Conservation (phyloP, 2,113 vertebrate genomes). For the Mus musculus region DNA sequence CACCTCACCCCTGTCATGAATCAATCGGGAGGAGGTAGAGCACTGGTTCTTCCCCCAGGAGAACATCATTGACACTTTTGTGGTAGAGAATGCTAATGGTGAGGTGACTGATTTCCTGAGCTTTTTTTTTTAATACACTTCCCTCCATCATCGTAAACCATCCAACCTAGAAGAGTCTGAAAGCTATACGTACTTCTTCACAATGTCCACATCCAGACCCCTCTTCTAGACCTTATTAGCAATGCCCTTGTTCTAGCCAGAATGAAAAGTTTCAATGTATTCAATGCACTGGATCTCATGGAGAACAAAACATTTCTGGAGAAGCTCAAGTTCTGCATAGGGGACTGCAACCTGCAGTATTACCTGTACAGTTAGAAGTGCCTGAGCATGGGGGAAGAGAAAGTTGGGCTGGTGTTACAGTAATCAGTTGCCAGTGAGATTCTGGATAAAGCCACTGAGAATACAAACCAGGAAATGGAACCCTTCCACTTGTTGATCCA, state of each 20-base stretch:
- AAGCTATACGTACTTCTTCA: constrained; percentile 98
- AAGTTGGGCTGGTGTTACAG: constrained; percentile 98
- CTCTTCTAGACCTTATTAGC: constrained; percentile 97
- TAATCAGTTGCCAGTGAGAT: constrained; percentile 87
- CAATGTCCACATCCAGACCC: constrained; percentile 96
- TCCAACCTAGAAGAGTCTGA: constrained; percentile 97
- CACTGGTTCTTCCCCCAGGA: constrained; percentile 98
- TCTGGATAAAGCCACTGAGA: constrained; percentile 85
- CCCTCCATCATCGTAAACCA: constrained; percentile 99
- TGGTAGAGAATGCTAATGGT: constrained; percentile 93
- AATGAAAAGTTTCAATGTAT: constrained; percentile 99
- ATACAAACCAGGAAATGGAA: constrained; percentile 84
- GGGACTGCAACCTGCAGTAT: constrained; percentile 99
- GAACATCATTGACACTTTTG: constrained; percentile 97
- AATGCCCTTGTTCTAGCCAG: constrained; percentile 98
- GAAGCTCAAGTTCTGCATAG: constrained; percentile 99
- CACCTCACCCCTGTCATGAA: constrained; percentile 94
- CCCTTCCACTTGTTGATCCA: constrained; percentile 82
- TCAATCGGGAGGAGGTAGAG: constrained; percentile 93
- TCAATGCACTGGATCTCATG: constrained; percentile 99
- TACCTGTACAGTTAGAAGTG: constrained; percentile 99
- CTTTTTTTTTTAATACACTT: constrained; percentile 93
- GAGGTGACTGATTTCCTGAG: constrained; percentile 97
- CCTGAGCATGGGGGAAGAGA: constrained; percentile 98
- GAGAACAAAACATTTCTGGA: constrained; percentile 99